A percentile compares a stretch with the other conserved stretches of the same genome.
Evolutionary conservation across 2,888 invertebrate genomes (phyloP).

Genomic region (Synanthedon andrenaeformis): DNA sequence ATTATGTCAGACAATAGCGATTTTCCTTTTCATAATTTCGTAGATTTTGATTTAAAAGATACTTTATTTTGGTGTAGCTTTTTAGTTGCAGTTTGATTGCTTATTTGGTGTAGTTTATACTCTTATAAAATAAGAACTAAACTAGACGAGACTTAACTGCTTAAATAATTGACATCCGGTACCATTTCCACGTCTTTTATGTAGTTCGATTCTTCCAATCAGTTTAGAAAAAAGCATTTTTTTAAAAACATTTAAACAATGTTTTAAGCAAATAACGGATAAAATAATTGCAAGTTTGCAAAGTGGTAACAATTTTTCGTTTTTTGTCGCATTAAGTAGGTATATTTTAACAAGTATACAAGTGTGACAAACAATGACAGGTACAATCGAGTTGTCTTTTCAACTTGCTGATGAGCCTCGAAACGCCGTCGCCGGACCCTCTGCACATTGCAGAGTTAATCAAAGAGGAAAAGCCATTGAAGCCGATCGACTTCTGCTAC

Average conservation of each 20-base stretch:
- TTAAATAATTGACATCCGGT: too few species aligned
- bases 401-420: constrained; percentile 89
- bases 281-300: too few species aligned
- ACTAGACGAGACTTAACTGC: too few species aligned
- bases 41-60: background rate
- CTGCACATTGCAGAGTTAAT: constrained; percentile 92
- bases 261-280: too few species aligned
- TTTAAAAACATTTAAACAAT: too few species aligned
- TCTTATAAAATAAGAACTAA: too few species aligned
- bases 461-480: constrained; percentile 90
- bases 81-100: background rate
- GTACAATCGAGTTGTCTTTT: constrained; percentile 93
- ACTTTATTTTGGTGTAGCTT: background rate
- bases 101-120: background rate
- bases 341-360: too few species aligned
- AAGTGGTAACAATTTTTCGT: too few species aligned
- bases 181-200: too few species aligned
- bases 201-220: too few species aligned
- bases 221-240: too few species aligned
- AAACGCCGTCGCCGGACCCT: constrained; percentile 94
- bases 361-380: constrained; percentile 33
- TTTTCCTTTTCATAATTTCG: background rate
- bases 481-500: constrained; percentile 98
- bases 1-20: background rate
- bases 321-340: too few species aligned